These are phyloP conservation scores for Pyrocoelia pectoralis DNA, from an alignment of 2,888 invertebrate genomes.

Conservation along the genomic window DNA sequence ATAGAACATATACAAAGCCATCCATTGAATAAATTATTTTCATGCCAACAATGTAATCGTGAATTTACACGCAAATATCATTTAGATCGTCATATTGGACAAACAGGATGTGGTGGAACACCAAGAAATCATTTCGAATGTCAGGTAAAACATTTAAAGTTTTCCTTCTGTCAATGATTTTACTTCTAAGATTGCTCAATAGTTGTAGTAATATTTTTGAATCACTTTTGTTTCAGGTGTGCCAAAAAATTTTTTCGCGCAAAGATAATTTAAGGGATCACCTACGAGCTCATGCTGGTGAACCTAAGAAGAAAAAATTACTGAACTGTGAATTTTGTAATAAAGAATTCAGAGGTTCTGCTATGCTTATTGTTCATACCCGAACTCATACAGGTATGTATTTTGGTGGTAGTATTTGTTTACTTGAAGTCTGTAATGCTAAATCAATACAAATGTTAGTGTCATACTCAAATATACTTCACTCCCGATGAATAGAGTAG, in stretches of 20 bases:
- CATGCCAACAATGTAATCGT: conserved; percentile 73
- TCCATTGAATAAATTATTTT: conserved; percentile 67
- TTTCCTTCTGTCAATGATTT: no score
- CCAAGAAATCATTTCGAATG: conserved; percentile 64
- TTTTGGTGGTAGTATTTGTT: neutral
- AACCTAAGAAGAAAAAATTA: conserved; percentile 64
- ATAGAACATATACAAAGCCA: conserved; percentile 73
- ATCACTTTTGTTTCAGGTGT: conserved; percentile 68
- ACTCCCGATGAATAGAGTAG: no score
- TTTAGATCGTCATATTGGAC: conserved; percentile 72
- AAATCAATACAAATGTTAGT: no score
- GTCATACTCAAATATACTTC: no score
- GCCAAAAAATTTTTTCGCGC: conserved; percentile 69
- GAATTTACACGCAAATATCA: conserved; percentile 81
- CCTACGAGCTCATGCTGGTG: conserved; percentile 72
- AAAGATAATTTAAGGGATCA: conserved; percentile 79
- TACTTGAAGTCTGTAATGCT: no score
- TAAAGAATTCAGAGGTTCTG: conserved; percentile 71
- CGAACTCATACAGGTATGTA: conserved; percentile 73
- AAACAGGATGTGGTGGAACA: conserved; percentile 72
- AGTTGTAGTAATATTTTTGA: no score
- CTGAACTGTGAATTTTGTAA: conserved; percentile 71
- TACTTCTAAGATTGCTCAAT: no score
- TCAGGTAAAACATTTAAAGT: conserved; percentile 59
- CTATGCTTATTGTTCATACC: conserved; percentile 69